A percentile compares a stretch with the other conserved stretches of the same genome.
phyloP scores from a whole-genome alignment of 2,113 vertebrate species.

The Pogona vitticeps region DNA sequence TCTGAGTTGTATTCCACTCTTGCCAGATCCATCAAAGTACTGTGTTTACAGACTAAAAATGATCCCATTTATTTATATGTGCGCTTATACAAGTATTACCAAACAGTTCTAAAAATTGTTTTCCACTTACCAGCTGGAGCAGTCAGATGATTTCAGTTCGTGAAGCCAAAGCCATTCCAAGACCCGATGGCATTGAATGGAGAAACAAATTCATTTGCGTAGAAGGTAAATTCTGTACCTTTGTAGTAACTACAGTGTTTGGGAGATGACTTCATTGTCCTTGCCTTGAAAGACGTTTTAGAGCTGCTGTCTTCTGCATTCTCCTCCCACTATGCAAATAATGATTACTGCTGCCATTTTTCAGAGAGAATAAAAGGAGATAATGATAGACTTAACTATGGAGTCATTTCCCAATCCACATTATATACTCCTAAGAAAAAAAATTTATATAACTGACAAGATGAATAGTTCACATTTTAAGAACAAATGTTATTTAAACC shows the following conservation, averaged over 20 bases:
- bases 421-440: too few species aligned
- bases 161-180: constrained; percentile 86
- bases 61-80: neutral
- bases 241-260: neutral
- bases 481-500: too few species aligned
- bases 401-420: neutral
- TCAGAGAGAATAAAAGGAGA: neutral
- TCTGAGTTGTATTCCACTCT: neutral
- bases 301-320: neutral
- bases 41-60: neutral
- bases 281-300: neutral
- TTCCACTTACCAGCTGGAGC: constrained; percentile 83
- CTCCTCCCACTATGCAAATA: neutral
- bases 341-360: neutral
- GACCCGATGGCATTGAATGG: constrained; percentile 84
- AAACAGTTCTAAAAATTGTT: constrained; percentile 40
- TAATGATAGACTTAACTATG: neutral
- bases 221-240: constrained; percentile 84
- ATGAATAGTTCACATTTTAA: neutral
- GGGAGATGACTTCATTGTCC: neutral
- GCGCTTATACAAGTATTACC: neutral
- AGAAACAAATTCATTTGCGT: constrained; percentile 94
- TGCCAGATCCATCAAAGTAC: neutral
- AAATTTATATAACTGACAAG: too few species aligned
- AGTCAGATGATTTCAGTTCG: constrained; percentile 90